Percentiles rank a stretch among this genome's conserved stretches.
Evolutionary conservation across 2,113 vertebrate genomes (phyloP).

Genomic region (Brachirus orientalis): DNA sequence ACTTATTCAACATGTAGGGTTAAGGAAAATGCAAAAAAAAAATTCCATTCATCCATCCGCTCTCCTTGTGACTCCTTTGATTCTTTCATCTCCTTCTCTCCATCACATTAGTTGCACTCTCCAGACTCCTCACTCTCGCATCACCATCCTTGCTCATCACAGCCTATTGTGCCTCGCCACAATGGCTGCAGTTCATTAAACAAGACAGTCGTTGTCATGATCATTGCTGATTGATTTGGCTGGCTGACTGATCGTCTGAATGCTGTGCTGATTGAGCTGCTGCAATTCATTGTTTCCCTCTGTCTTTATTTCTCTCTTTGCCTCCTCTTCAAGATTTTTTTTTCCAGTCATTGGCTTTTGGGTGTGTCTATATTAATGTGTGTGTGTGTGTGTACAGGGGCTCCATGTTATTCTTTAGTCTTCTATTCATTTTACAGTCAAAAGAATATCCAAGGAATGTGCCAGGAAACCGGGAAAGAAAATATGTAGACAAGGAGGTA

Average conservation of each 20-base stretch:
- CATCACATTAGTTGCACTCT: constrained; percentile 24
- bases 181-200: constrained; percentile 85
- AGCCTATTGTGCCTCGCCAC: constrained; percentile 88
- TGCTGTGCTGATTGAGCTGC: constrained; percentile 63
- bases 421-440: constrained; percentile 99
- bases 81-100: constrained; percentile 4
- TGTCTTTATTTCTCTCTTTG: constrained; percentile 38
- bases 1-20: too few species aligned
- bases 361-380: constrained; percentile 10
- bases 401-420: constrained; percentile 99
- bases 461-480: constrained; percentile 99
- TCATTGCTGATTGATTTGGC: constrained; percentile 71
- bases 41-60: constrained; percentile 53
- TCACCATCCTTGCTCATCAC: constrained; percentile 84
- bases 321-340: constrained; percentile 38
- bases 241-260: constrained; percentile 63
- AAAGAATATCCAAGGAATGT: constrained; percentile 99
- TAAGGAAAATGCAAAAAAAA: too few species aligned
- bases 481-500: constrained; percentile 99
- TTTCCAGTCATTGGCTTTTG: constrained; percentile 74
- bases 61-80: constrained; percentile 69
- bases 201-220: constrained; percentile 68
- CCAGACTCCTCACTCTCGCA: constrained; percentile 66
- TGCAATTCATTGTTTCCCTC: constrained; percentile 50
- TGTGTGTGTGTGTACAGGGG: constrained; percentile 88